Conservation (phyloP, 2,113 vertebrate genomes). For the Asarcornis scutulata region DNA sequence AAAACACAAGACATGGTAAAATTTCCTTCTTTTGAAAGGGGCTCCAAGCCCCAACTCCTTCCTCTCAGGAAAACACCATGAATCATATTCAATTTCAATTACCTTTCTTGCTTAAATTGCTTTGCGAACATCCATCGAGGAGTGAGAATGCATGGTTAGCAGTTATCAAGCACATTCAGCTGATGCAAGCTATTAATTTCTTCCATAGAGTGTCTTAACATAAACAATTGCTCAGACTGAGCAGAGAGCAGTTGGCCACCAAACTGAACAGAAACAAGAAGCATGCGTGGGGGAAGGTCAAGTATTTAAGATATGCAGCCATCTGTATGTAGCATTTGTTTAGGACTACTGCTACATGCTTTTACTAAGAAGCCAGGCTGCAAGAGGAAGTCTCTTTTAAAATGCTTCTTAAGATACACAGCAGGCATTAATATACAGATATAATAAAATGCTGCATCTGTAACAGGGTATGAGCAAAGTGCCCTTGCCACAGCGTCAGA, state of each 20-base stretch:
- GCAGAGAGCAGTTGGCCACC: slow-evolving; percentile 61
- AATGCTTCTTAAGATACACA: background rate
- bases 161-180: background rate
- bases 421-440: background rate
- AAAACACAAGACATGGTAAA: background rate
- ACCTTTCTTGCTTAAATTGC: background rate
- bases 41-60: background rate
- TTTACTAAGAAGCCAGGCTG: background rate
- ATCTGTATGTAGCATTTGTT: slow-evolving; percentile 31
- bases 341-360: background rate
- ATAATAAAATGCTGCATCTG: background rate
- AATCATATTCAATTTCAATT: background rate
- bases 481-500: background rate
- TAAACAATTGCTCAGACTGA: slow-evolving; percentile 71
- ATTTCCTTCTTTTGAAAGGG: background rate
- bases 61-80: background rate
- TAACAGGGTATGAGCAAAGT: background rate
- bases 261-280: slow-evolving; percentile 36
- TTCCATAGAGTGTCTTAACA: slow-evolving; percentile 10
- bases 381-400: background rate
- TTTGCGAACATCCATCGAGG: background rate
- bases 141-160: background rate
- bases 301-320: slow-evolving; percentile 31
- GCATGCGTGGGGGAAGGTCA: slow-evolving; percentile 56
- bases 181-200: slow-evolving; percentile 28